These are phyloP conservation scores for Danionella cerebrum DNA, from an alignment of 2,113 vertebrate genomes.

Conservation along the genomic window DNA sequence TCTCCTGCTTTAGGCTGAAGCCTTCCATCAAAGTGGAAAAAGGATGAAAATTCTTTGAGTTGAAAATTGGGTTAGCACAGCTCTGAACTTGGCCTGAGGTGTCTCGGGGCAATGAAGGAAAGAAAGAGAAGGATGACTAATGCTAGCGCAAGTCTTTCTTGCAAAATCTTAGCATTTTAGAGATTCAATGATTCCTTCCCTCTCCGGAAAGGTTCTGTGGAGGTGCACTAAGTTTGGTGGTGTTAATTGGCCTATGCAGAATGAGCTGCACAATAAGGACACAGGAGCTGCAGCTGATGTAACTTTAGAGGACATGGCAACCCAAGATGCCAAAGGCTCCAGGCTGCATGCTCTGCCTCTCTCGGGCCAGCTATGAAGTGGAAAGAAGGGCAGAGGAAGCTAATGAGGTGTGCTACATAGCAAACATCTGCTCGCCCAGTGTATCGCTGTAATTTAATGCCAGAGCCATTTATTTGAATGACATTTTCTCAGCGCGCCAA, in stretches of 20 bases:
- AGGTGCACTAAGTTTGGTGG: neutral
- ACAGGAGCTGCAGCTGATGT: neutral
- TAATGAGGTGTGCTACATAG: constrained; percentile 22
- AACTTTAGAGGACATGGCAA: constrained; percentile 4
- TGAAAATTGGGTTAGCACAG: neutral
- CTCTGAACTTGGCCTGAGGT: neutral
- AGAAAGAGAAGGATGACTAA: neutral
- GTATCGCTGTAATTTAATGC: constrained; percentile 15
- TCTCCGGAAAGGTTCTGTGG: neutral
- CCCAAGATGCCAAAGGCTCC: constrained; percentile 1
- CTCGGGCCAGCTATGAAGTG: neutral
- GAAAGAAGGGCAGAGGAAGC: neutral
- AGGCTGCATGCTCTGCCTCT: neutral
- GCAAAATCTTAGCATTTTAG: neutral
- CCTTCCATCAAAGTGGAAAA: neutral
- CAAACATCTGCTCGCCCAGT: constrained; percentile 10
- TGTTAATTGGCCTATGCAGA: neutral
- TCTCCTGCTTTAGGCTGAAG: neutral
- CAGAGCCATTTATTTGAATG: neutral
- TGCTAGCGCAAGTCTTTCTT: neutral
- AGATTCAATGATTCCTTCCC: neutral
- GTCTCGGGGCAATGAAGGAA: neutral
- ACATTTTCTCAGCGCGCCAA: neutral
- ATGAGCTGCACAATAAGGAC: neutral
- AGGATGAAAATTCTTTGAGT: neutral